Base-by-base conservation (phyloP, 2,113 vertebrate species). In the Sapayoa aenigma region DNA sequence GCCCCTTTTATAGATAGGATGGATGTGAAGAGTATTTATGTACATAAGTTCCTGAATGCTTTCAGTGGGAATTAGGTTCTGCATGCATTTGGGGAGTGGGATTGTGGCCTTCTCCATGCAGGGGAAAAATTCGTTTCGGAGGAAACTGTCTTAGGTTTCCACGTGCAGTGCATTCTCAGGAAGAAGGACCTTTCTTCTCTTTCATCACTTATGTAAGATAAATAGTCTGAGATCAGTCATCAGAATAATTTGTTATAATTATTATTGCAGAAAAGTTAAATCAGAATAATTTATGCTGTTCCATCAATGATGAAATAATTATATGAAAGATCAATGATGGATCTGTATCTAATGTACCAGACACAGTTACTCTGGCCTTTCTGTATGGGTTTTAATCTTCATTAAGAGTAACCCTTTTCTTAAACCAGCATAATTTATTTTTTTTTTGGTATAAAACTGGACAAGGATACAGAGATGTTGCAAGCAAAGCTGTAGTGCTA, bases 381-480 rank as follows among this genome's bases (percentile, higher is more conserved):
- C 63, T 90, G 24, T 59, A 44, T 4, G 16, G 52, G 59, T 74
- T 97, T 94, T 41, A 58, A 13, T 94, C 94, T 96, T 92, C 49
- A 74, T 81, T 31, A 41, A 78, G 71, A 75, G 68, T 87, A 95
- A 97, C 68, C 39, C 90, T 86, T 88, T 96, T 79, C 96, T 96
- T 95, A 94, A 96, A 95, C 68, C 77, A 90, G 46, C 52, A 62
- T 73, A 14, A 19, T 42, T 89, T 88, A 89, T 53, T 73, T 76
- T 79, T 67, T 30, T 53, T 37, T 67, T 5, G 4, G 8, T 90
- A 95, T 96, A 88, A 97, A 97, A 95, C 72, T 93, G 93, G 95
- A 94, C 87, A 92, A 86, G 84, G 93, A 78, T 90, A 75, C 76
- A 96, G 93, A 90, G 96, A 95, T 97, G 93, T 97, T 96, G 97